Evolutionary conservation across 2,113 vertebrate genomes (phyloP).

Genomic region (Mugil cephalus): DNA sequence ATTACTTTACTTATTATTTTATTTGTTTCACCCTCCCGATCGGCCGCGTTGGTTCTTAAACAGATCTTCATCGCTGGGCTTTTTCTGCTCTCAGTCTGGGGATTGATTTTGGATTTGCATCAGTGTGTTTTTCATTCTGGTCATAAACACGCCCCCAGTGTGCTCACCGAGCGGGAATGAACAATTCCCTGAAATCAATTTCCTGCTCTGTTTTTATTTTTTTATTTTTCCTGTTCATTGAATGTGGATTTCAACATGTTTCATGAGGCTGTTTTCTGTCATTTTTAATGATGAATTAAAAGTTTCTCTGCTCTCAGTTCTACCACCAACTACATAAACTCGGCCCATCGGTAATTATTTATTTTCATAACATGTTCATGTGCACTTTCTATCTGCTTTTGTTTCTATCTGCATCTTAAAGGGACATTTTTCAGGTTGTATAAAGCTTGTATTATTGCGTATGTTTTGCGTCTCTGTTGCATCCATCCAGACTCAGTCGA

Average conservation of each 20-base stretch:
- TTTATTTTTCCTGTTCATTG: not conserved
- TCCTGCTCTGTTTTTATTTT: not conserved
- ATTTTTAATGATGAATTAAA: not conserved
- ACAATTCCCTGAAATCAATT: slow-evolving; percentile 38
- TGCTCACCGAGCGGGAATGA: slow-evolving; percentile 1
- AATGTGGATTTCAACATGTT: slow-evolving; percentile 9
- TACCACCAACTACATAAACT: no score
- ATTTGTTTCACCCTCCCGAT: no score
- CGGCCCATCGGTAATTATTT: no score
- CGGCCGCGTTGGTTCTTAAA: no score
- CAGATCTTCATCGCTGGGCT: slow-evolving; percentile 9
- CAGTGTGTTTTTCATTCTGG: slow-evolving; percentile 31
- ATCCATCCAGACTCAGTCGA: no score
- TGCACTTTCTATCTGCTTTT: no score
- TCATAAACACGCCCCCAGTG: not conserved
- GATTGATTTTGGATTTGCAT: slow-evolving; percentile 58
- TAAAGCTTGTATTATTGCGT: no score
- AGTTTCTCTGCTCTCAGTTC: no score
- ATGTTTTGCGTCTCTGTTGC: no score
- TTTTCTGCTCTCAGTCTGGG: slow-evolving; percentile 16
- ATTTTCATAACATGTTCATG: no score
- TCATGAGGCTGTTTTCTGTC: accelerated
- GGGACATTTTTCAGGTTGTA: no score
- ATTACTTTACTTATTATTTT: not conserved
- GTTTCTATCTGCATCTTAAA: no score